phyloP scores from a whole-genome alignment of 2,113 vertebrate species.

The Podilymbus podiceps region DNA sequence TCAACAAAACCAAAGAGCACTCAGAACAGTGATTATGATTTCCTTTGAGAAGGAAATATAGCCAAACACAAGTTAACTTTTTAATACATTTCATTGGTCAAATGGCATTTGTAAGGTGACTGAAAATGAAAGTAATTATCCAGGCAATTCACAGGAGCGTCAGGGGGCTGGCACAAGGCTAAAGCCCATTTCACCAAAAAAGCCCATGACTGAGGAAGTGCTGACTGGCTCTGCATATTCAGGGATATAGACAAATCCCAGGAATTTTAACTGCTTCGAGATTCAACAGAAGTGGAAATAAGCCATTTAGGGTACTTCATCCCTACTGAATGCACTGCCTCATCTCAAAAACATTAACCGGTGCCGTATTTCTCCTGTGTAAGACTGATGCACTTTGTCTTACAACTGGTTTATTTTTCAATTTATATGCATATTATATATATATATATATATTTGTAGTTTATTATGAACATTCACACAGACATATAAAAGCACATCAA shows the following conservation, averaged over 20 bases:
- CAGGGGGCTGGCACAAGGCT: background rate
- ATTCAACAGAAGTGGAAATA: background rate
- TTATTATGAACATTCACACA: background rate
- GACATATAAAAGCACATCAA: background rate
- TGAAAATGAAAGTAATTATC: background rate
- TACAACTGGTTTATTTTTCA: background rate
- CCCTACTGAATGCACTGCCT: background rate
- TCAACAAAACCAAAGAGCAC: background rate
- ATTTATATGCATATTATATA: background rate
- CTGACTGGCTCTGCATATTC: background rate
- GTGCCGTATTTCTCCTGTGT: background rate
- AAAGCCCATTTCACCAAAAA: background rate
- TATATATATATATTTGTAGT: background rate
- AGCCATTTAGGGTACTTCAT: background rate
- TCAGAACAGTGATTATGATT: background rate
- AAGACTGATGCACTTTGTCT: background rate
- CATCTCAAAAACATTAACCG: background rate
- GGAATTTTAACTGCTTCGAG: background rate
- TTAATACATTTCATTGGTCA: background rate
- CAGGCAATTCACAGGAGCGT: background rate
- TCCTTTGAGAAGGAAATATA: background rate
- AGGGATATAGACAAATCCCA: accelerated
- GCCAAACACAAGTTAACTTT: background rate
- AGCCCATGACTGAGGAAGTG: background rate
- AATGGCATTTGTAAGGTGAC: background rate